Evolutionary conservation across 2,113 vertebrate species (phyloP), one percentile per base, ranked within the genome.

Genomic region (Ameiurus melas): DNA sequence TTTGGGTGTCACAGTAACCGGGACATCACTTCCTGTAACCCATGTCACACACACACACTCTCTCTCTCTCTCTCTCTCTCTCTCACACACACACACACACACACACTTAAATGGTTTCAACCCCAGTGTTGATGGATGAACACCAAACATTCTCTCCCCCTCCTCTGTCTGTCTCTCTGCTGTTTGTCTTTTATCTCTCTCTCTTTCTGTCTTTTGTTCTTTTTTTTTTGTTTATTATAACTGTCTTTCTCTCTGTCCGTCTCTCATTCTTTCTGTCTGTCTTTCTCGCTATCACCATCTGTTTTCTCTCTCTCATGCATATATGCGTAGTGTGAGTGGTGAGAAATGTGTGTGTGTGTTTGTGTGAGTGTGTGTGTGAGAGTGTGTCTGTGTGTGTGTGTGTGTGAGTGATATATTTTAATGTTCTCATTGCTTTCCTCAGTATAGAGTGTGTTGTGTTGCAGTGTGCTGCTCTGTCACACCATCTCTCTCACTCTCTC

Each of bases 91-190:
- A 75, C 53, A 85, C 20, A 27, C 70, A 39, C 53, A 85, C 84
- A 75, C 55, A 85, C 20, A 25, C 43, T 39, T 53, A 58, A 36
- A 62, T 22, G 51, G 55, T 22, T 62, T 77, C 13, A 79, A 33
- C 36, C 84, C 33, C 17, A 51, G n/a, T 68, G 60, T 66, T 87
- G 85, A 87, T 36, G n/a, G 75, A 86, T 66, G 77, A 87, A 81
- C 58, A 53, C 73, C n/a, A 80, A 64, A 79, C 73, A 79, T 14
- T 19, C 20, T 53, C 79, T 22, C n/a, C 62, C 36, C 10, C 75
- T 51, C 36, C 36, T 39, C n/a, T 70, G 60, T 33, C 43, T 66
- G 43, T 87, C 55, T 64, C 20, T 30, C 78, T 68, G 22, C n/a
- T 64, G 25, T 33, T 77, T 87, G 27, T 81, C 39, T 33, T 47